Percentiles rank a stretch among this genome's conserved stretches.
Evolutionary conservation across 2,797 vertebrate genomes (phyloP).

Genomic region (Sylvia borin): DNA sequence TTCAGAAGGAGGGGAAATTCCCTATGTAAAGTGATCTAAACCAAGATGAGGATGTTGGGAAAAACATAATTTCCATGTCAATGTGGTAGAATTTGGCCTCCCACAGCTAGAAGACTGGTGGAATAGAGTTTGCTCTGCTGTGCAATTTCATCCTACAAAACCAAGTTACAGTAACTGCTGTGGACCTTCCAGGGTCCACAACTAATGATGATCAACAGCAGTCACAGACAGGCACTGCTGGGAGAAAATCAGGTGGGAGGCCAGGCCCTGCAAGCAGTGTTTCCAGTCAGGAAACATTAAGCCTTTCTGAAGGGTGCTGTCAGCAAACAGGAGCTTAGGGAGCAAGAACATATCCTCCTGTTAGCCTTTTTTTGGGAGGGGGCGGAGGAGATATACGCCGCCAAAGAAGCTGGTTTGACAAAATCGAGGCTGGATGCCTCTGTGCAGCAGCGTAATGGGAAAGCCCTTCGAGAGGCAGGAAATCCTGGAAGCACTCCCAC

Average conservation of each 20-base stretch:
- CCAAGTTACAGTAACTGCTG: background rate
- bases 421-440: background rate
- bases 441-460: background rate
- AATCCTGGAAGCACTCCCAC: slow-evolving; percentile 7
- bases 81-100: background rate
- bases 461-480: background rate
- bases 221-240: background rate
- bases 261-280: background rate
- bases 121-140: background rate
- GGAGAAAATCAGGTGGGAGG: background rate
- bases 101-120: background rate
- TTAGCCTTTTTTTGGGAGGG: background rate
- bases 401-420: slow-evolving; percentile 36
- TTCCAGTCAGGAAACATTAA: background rate
- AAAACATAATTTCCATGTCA: slow-evolving; percentile 25
- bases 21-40: background rate
- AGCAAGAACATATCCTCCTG: background rate
- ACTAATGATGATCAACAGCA: background rate
- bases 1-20: slow-evolving; percentile 23
- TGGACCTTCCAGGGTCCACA: background rate
- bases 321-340: background rate
- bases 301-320: background rate
- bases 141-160: slow-evolving; percentile 41
- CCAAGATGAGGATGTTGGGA: background rate
- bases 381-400: fast-evolving